These are phyloP conservation scores for Luscinia megarhynchos DNA, from an alignment of 2,797 vertebrate species.

Conservation along the genomic window DNA sequence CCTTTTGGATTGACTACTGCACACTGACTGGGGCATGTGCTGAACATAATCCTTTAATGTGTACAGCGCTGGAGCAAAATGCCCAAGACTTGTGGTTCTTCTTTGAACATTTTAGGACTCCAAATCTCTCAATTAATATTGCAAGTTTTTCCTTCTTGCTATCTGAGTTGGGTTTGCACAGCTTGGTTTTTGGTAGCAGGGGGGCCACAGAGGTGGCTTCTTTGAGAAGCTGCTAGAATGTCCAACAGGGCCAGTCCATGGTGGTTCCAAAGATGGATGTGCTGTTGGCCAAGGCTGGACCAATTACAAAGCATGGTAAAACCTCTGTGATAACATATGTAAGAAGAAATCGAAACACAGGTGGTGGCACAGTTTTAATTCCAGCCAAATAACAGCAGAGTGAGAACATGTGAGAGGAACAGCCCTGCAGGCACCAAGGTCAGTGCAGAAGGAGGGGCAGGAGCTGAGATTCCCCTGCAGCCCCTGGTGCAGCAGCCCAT, in stretches of 20 bases:
- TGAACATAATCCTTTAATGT: background rate
- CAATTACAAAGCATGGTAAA: too few relatives aligned
- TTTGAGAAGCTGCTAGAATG: background rate
- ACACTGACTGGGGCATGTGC: background rate
- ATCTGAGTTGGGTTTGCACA: rapidly evolving
- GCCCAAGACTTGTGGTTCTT: rapidly evolving
- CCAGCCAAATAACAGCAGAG: too few relatives aligned
- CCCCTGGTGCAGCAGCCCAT: too few relatives aligned
- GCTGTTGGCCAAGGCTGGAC: too few relatives aligned
- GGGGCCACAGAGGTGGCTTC: background rate
- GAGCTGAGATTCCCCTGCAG: too few relatives aligned
- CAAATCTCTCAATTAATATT: background rate
- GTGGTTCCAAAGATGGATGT: too few relatives aligned
- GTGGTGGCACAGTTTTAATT: too few relatives aligned
- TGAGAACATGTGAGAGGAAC: too few relatives aligned
- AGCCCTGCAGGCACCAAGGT: too few relatives aligned
- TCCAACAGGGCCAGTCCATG: background rate
- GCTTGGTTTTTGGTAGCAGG: background rate
- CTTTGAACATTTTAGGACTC: background rate
- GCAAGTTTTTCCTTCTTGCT: background rate
- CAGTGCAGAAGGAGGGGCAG: too few relatives aligned
- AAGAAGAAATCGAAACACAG: too few relatives aligned
- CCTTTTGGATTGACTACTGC: background rate
- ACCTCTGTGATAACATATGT: too few relatives aligned
- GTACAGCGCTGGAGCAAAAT: background rate